A percentile compares a stretch with the other conserved stretches of the same genome.
phyloP scores from a whole-genome alignment of 2,113 vertebrate genomes.

The Silurus meridionalis region DNA sequence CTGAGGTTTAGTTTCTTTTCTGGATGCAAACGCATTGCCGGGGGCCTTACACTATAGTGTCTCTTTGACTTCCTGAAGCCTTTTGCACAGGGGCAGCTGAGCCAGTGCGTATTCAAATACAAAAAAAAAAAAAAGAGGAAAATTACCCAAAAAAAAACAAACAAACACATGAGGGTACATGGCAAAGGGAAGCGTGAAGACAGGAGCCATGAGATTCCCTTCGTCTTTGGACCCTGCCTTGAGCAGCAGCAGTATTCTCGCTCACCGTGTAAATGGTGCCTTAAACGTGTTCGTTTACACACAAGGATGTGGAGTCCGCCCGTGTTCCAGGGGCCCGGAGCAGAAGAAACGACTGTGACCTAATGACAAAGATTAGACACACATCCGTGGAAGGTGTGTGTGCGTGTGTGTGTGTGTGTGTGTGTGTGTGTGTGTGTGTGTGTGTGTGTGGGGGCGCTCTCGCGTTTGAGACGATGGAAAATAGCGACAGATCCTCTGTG shows the following conservation, averaged over 20 bases:
- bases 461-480: conserved; percentile 24
- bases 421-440: conserved; percentile 48
- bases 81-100: conserved; percentile 69
- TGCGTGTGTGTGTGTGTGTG: conserved; percentile 16
- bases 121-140: conserved; percentile 50
- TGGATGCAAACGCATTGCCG: conserved; percentile 79
- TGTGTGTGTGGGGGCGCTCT: conserved; percentile 16
- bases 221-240: conserved; percentile 51
- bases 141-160: conserved; percentile 3
- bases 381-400: conserved; percentile 52
- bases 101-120: conserved; percentile 40
- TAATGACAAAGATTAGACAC: conserved; percentile 61
- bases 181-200: conserved; percentile 42
- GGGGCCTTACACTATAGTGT: conserved; percentile 60
- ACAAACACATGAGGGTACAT: conserved; percentile 52
- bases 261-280: conserved; percentile 79
- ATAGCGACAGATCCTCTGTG: conserved; percentile 51
- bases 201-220: conserved; percentile 47
- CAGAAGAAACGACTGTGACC: conserved; percentile 72
- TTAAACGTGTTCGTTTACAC: conserved; percentile 79
- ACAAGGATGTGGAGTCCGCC: conserved; percentile 63
- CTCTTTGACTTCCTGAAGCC: conserved; percentile 73
- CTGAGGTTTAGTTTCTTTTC: conserved; percentile 74
- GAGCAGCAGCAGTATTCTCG: conserved; percentile 60
- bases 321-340: conserved; percentile 64